Conservation (phyloP, 1,140 invertebrate genomes). For the Drosophila malerkotliana region DNA sequence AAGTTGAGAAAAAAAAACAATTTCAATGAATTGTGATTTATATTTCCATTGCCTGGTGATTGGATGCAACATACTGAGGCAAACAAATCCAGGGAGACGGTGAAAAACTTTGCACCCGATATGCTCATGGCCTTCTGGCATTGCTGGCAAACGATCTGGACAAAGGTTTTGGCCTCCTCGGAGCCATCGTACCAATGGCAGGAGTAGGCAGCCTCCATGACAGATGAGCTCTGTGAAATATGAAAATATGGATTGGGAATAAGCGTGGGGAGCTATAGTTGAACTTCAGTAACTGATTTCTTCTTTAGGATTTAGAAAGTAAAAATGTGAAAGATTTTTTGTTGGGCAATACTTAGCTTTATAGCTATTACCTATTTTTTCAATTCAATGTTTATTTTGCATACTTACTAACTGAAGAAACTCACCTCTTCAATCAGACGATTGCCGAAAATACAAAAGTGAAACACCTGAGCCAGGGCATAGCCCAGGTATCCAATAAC, state of each 20-base stretch:
- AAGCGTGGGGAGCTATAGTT: not conserved
- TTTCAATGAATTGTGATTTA: constrained; percentile 29
- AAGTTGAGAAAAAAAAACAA: constrained; percentile 7
- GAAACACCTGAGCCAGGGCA: constrained; percentile 91
- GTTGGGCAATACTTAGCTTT: not conserved
- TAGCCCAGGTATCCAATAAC: constrained; percentile 91
- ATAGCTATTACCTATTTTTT: not conserved
- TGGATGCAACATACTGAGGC: constrained; percentile 88
- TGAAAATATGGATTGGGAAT: not conserved
- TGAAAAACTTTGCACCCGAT: constrained; percentile 94
- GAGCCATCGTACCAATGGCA: constrained; percentile 95
- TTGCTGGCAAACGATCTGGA: constrained; percentile 95
- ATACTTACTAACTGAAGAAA: constrained; percentile 11
- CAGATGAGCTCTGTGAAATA: constrained; percentile 89
- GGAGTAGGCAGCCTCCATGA: constrained; percentile 94
- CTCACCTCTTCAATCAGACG: constrained; percentile 92
- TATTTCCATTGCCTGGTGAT: not conserved
- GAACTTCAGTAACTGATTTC: too few species aligned
- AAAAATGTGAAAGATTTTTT: not conserved
- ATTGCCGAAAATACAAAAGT: constrained; percentile 94
- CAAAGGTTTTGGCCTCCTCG: constrained; percentile 94
- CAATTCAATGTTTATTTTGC: not conserved
- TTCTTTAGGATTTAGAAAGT: not conserved
- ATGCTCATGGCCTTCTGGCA: constrained; percentile 94
- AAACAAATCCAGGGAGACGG: constrained; percentile 92